These are phyloP conservation scores for Sakesphorus luctuosus DNA, from an alignment of 2,113 vertebrate species.

Conservation along the genomic window DNA sequence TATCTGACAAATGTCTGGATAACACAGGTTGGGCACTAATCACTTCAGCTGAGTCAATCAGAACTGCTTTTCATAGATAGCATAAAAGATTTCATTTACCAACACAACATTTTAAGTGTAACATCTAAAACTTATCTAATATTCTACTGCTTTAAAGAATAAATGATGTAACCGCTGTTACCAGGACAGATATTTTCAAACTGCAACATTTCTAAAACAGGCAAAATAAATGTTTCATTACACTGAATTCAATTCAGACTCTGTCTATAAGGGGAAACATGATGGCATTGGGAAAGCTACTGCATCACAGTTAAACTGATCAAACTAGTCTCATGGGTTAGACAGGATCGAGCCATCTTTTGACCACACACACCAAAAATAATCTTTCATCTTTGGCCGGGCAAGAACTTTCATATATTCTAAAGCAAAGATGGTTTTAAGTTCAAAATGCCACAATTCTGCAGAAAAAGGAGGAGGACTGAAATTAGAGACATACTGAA, in stretches of 20 bases:
- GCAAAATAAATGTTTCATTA: not conserved
- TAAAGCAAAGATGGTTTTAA: conserved; percentile 7
- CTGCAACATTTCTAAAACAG: not conserved
- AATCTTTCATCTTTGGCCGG: not conserved
- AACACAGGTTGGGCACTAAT: conserved; percentile 48
- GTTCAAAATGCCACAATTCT: not conserved
- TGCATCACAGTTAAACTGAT: not conserved
- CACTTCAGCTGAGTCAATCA: conserved; percentile 13
- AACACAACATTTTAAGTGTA: not conserved
- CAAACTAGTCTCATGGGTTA: not conserved
- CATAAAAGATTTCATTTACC: conserved; percentile 3
- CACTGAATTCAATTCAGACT: not conserved
- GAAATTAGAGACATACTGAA: conserved; percentile 10
- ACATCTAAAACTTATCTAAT: not conserved
- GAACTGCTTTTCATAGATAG: not conserved
- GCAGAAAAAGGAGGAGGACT: not conserved
- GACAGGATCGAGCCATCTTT: not conserved
- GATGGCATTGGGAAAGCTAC: not conserved
- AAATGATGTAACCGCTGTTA: not conserved
- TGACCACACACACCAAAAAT: not conserved
- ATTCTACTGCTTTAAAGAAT: not conserved
- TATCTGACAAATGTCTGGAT: conserved; percentile 72
- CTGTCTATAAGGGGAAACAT: not conserved
- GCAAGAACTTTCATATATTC: not conserved
- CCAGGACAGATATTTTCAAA: not conserved